Evolutionary conservation across 2,113 vertebrate genomes (phyloP), one percentile per base, ranked within the genome.

Genomic region (Pterocles gutturalis): DNA sequence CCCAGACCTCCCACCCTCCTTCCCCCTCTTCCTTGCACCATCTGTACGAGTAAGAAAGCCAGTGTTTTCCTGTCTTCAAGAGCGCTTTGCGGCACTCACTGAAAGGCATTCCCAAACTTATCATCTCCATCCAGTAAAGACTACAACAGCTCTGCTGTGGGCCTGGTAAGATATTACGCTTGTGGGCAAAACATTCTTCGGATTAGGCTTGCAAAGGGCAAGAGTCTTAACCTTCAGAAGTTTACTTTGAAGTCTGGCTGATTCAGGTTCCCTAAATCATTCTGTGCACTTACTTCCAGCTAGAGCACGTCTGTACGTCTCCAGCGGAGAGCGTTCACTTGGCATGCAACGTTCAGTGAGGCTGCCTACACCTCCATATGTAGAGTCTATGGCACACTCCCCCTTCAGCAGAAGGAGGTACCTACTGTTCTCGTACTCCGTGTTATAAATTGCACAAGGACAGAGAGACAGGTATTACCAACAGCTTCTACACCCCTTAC

Each of bases 1-100:
- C 96, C 92, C 95, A 94, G 96, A 97, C 96, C 96, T 97, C 96
- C 96, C 96, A 93, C 95, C 57, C 85, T 92, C 46, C 86, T 96
- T 84, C 76, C 72, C 57, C 57, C 80, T 91, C 89, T 95, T 90
- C 77, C 77, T 87, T 82, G 55, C 77, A 78, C 80, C 89, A 92
- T 90, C 89, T 24, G 0, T 53, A 38, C 0, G 0, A 88, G 90
- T 36, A 77, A 87, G 90, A 85, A 87, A 87, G 67, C 53, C 36
- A 36, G 67, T 87, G 66, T 86, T 89, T 82, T 72, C 85, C 76
- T 64, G 66, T 73, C 89, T 91, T 78, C 81, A 86, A 73, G 87
- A 87, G 73, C 72, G 79, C 82, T 87, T 83, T 83, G 94, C 58
- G 2, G 80, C 66, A 17, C 77, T 83, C 60, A 73, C 78, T 75